Evolutionary conservation across 1,140 invertebrate genomes (phyloP), one percentile per base, ranked within the genome.

Genomic region (Atta colombica): DNA sequence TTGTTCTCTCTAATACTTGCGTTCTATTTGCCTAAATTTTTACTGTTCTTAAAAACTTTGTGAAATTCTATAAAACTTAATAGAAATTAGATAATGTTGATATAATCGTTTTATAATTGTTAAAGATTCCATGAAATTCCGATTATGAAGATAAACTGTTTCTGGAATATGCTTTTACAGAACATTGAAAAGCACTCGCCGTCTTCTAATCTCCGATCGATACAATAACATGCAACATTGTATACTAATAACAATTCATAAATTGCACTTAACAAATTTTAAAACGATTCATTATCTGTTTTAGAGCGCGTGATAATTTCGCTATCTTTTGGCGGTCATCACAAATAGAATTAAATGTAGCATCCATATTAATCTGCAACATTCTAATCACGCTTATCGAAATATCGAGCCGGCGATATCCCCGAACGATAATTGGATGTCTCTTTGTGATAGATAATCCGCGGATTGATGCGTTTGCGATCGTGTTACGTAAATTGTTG

Each of bases 361-460:
- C 81, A 74, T 74, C 55, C 45, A 71, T 35, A 75, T 85, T 91
- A 91, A 91, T 89, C 86, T 88, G 87, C 63, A 88, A 71, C 80
- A 90, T 91, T 90, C 86, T 91, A 91, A 91, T 90, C 89, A 60
- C 71, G 65, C 75, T 88, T 92, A 92, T 92, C 91, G 82, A 89
- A 89, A 93, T 92, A 92, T 93, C 92, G 86, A 77, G 87, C 77
- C 77, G 49, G 71, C 85, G 88, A 92, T 92, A 93, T 89, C 89
- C 77, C 60, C 65, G 58, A 60, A 81, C 89, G 90, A 93, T 93
- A 92, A 92, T 91, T 91, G 88, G 77, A 80, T 81, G 80, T 74
- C 82, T 91, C 87, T 69, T 69, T 81, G 81, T 60, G 78, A 60
- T n/a, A 93, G 91, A 92, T 93, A 93, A 93, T 93, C 92, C 92